A percentile compares a stretch with the other conserved stretches of the same genome.
phyloP scores from a whole-genome alignment of 2,113 vertebrate genomes.

The Toxostoma redivivum region DNA sequence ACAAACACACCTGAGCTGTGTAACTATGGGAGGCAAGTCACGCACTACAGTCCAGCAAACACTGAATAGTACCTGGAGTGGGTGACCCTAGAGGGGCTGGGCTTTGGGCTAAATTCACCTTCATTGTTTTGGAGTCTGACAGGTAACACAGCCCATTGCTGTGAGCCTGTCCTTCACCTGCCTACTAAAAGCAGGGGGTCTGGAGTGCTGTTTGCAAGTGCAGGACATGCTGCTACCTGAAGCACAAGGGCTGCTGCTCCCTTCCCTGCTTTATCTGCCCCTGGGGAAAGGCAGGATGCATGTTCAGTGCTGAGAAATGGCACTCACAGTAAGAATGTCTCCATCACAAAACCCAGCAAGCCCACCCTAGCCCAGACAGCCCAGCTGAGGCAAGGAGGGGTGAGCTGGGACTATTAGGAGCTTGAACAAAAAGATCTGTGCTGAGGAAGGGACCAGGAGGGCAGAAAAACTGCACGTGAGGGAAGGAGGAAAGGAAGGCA shows the following conservation, averaged over 20 bases:
- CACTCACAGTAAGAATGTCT: neutral
- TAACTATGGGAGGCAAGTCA: neutral
- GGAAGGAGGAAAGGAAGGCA: neutral
- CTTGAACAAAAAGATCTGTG: neutral
- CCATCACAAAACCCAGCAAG: neutral
- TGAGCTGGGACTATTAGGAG: neutral
- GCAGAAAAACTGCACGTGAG: neutral
- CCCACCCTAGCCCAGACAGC: neutral
- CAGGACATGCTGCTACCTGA: neutral
- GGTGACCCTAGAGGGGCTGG: neutral
- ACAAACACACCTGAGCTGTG: neutral
- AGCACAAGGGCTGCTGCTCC: neutral
- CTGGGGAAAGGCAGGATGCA: neutral
- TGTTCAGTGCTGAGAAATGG: neutral
- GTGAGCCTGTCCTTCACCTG: neutral
- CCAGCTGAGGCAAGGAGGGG: neutral
- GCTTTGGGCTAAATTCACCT: neutral
- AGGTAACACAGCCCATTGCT: neutral
- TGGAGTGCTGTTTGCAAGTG: neutral
- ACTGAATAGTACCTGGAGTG: neutral
- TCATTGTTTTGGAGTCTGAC: neutral
- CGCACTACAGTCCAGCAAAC: neutral
- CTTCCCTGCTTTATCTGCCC: neutral
- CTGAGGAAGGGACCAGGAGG: neutral
- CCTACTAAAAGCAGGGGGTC: neutral